Percentiles rank a stretch among this genome's conserved stretches.
Conservation (phyloP, 2,888 invertebrate genomes). For the Creontiades dilutus region DNA sequence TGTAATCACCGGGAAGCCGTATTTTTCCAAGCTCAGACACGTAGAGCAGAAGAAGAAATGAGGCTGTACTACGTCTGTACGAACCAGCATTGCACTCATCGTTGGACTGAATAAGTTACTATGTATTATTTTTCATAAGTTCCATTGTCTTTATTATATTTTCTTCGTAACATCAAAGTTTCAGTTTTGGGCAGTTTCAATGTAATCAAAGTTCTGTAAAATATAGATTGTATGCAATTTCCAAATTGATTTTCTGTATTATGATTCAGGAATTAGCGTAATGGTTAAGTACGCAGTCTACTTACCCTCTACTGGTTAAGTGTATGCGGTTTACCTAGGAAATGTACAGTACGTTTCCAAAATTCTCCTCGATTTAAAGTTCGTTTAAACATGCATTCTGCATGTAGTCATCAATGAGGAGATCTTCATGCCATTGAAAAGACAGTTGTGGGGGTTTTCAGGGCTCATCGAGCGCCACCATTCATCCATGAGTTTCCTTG, state of each 20-base stretch:
- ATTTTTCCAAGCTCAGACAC: constrained; percentile 98
- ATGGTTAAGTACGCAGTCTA: no score
- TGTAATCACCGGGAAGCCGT: constrained; percentile 97
- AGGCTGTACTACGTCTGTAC: constrained; percentile 98
- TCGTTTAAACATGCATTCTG: no score
- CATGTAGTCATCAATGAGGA: no score
- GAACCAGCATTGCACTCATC: constrained; percentile 92
- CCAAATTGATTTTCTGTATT: neutral
- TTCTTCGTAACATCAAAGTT: neutral
- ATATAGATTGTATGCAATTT: neutral
- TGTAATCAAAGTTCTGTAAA: neutral
- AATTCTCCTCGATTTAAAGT: no score
- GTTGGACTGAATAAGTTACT: constrained; percentile 93
- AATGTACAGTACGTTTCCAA: no score
- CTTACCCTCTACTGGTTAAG: no score
- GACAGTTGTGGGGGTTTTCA: neutral
- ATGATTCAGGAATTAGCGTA: no score
- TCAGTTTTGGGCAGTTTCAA: neutral
- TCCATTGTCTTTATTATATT: neutral
- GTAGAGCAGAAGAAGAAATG: constrained; percentile 99
- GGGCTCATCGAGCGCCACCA: constrained; percentile 9
- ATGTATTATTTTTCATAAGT: neutral
- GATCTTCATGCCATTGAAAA: neutral
- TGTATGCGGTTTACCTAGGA: no score
- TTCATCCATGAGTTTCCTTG: neutral